Conservation (phyloP, 2,888 invertebrate genomes). For the Mystacides longicornis region DNA sequence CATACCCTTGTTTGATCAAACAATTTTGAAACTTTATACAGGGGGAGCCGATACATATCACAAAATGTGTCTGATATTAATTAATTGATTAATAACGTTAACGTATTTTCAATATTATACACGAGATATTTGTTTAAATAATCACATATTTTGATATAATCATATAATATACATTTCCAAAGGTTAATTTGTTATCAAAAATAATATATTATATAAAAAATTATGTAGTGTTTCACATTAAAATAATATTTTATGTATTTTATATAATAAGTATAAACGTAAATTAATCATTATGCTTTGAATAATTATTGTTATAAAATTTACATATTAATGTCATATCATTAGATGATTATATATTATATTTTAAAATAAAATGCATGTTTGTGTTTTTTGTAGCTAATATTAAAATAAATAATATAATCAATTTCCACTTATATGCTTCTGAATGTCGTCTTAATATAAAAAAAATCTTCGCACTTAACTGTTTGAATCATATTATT, state of each 20-base stretch:
- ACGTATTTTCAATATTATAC: conserved; percentile 31
- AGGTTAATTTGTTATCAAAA: conserved; percentile 21
- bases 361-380: conserved; percentile 6
- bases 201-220: conserved; percentile 21
- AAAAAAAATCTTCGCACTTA: no score
- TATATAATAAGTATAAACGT: no score
- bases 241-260: conserved; percentile 15
- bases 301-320: conserved; percentile 2
- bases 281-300: no score
- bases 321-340: conserved; percentile 25
- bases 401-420: no score
- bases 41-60: conserved; percentile 26
- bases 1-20: conserved; percentile 19
- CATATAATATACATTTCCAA: conserved; percentile 44
- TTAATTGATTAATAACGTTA: conserved; percentile 22
- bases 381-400: no score
- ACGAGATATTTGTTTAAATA: conserved; percentile 15
- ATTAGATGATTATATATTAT: conserved; percentile 15
- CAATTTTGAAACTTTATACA: conserved; percentile 21
- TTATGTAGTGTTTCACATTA: conserved; percentile 20
- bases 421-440: no score
- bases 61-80: conserved; percentile 26
- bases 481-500: no score
- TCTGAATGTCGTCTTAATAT: no score
- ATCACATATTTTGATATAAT: conserved; percentile 36